Conservation (phyloP, 2,113 vertebrate species). For the Paralichthys olivaceus region DNA sequence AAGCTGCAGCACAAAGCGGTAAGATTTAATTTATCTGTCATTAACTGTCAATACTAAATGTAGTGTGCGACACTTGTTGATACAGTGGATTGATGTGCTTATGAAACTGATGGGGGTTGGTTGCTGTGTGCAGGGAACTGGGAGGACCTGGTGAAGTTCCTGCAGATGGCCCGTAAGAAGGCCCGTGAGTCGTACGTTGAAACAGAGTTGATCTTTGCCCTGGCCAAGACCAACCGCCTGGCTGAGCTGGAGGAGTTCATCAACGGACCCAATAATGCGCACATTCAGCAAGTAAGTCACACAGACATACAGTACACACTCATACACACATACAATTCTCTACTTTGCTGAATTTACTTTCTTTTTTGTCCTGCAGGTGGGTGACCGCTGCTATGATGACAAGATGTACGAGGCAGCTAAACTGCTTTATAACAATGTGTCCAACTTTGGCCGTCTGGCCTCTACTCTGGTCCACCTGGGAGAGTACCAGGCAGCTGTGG, state of each 20-base stretch:
- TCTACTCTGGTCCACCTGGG: conserved; percentile 97
- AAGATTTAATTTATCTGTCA: conserved; percentile 37
- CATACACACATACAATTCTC: neutral
- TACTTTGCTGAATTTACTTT: neutral
- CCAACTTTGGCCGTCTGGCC: conserved; percentile 97
- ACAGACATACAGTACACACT: neutral
- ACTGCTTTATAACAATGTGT: conserved; percentile 97
- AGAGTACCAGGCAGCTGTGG: conserved; percentile 98
- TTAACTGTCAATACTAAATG: too few relatives aligned
- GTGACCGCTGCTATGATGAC: conserved; percentile 97
- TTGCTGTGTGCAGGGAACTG: conserved; percentile 89
- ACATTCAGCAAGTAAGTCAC: conserved; percentile 94
- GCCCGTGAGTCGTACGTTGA: conserved; percentile 97
- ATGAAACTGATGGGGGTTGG: conserved; percentile 7
- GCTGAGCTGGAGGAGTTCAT: conserved; percentile 99
- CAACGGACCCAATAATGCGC: conserved; percentile 98
- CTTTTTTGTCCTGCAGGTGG: conserved; percentile 84
- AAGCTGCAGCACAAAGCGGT: conserved; percentile 97
- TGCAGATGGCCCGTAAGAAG: conserved; percentile 99
- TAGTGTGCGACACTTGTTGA: neutral
- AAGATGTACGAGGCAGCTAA: conserved; percentile 99
- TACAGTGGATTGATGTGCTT: neutral
- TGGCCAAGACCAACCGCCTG: conserved; percentile 98
- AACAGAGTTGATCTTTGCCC: conserved; percentile 96
- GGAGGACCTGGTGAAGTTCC: conserved; percentile 98